Evolutionary conservation across 2,113 vertebrate genomes (phyloP).

Genomic region (Atlantisia rogersi): DNA sequence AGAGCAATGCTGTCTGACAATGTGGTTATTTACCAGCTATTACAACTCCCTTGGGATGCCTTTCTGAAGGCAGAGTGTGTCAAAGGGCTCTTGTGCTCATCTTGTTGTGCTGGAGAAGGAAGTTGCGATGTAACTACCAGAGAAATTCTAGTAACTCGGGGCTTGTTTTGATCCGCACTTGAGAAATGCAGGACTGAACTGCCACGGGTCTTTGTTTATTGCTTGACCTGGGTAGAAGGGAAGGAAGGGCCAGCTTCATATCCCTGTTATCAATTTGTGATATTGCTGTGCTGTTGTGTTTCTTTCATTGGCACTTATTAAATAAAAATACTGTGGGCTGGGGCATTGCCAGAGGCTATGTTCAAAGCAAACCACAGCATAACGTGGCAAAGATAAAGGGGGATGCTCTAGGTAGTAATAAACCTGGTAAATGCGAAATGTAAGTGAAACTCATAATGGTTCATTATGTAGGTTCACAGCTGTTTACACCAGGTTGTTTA

Average conservation of each 20-base stretch:
- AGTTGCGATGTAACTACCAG: not conserved
- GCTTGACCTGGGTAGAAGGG: not conserved
- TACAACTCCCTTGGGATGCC: not conserved
- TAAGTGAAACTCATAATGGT: not conserved
- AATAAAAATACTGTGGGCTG: not conserved
- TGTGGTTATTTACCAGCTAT: not conserved
- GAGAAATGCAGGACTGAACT: not conserved
- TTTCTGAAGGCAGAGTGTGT: conserved; percentile 8
- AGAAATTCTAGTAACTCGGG: not conserved
- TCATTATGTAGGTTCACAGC: not conserved
- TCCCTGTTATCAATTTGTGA: not conserved
- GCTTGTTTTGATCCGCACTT: not conserved
- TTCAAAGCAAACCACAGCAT: not conserved
- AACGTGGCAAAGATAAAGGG: not conserved
- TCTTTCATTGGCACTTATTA: not conserved
- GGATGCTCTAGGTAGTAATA: not conserved
- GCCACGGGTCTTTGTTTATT: not conserved
- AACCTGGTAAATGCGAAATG: not conserved
- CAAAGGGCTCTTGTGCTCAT: not conserved
- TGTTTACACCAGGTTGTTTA: not conserved
- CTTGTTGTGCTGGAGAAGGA: not conserved
- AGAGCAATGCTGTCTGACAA: not conserved
- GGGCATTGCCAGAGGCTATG: accelerated
- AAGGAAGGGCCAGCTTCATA: not conserved
- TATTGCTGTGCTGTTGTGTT: not conserved